These are phyloP conservation scores for Magallana ariakensis DNA, from an alignment of 1,140 invertebrate genomes.

Conservation along the genomic window DNA sequence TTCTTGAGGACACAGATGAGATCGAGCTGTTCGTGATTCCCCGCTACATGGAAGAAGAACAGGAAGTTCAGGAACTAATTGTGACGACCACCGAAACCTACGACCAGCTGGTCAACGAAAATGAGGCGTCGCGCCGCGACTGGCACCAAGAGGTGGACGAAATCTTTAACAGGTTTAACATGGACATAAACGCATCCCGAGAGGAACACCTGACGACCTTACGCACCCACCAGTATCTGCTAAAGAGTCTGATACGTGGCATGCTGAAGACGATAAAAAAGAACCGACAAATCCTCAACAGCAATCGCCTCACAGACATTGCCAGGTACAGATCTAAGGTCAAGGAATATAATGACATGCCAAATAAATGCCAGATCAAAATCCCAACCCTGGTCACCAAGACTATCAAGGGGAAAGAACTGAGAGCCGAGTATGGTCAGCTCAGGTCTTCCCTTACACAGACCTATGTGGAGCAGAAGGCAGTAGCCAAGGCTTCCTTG, in stretches of 20 bases:
- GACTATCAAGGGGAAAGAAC: background rate
- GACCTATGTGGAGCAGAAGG: slow-evolving; percentile 5
- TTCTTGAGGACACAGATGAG: background rate
- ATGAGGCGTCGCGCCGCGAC: background rate
- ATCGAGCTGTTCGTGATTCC: slow-evolving; percentile 2
- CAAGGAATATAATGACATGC: slow-evolving; percentile 21
- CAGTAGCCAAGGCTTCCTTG: background rate
- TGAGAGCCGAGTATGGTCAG: background rate
- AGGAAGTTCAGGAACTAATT: background rate
- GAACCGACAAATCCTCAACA: background rate
- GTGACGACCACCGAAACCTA: background rate
- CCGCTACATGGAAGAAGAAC: background rate
- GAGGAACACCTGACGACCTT: background rate
- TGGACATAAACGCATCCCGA: background rate
- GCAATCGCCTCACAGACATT: background rate
- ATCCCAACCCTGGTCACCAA: background rate
- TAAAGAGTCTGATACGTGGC: background rate
- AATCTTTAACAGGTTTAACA: background rate
- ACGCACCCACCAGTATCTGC: background rate
- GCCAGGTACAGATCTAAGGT: background rate
- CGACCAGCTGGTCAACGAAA: background rate
- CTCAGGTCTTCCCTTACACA: background rate
- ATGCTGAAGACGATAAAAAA: slow-evolving; percentile 16
- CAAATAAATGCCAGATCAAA: background rate
- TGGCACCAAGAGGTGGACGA: slow-evolving; percentile 9